phyloP scores from a whole-genome alignment of 2,888 invertebrate genomes.

The Pachymerium ferrugineum region DNA sequence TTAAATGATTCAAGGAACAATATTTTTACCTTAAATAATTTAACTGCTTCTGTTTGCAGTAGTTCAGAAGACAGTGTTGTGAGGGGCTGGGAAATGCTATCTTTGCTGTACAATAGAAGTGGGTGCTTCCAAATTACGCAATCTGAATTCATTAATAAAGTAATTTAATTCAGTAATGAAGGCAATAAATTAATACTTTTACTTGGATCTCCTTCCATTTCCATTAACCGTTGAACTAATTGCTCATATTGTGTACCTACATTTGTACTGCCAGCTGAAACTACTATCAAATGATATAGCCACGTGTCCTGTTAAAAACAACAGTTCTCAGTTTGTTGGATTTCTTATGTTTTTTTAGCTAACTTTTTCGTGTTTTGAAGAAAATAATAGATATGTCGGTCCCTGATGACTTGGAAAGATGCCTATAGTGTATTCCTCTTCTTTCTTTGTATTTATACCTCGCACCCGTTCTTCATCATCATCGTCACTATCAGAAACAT shows the following conservation, averaged over 20 bases:
- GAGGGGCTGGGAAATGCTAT: constrained; percentile 79
- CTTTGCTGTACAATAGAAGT: constrained; percentile 80
- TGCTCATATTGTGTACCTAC: constrained; percentile 95
- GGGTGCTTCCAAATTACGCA: constrained; percentile 94
- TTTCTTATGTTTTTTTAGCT: no score
- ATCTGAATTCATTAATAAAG: constrained; percentile 50
- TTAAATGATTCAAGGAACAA: no score
- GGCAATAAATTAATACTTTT: no score
- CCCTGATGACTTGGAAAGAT: constrained; percentile 89
- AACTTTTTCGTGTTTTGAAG: constrained; percentile 89
- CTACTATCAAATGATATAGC: constrained; percentile 70
- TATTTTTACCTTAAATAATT: constrained; percentile 90
- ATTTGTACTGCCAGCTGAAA: constrained; percentile 77
- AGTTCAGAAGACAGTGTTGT: constrained; percentile 84
- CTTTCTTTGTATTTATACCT: constrained; percentile 53
- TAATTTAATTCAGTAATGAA: not conserved
- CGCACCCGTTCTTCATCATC: constrained; percentile 60
- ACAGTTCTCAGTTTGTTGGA: constrained; percentile 28
- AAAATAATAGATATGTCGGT: constrained; percentile 87
- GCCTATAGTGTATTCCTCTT: constrained; percentile 72
- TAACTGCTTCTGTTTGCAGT: constrained; percentile 83
- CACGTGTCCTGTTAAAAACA: constrained; percentile 55
- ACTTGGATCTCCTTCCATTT: constrained; percentile 89
- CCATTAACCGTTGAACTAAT: constrained; percentile 91
- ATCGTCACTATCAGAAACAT: constrained; percentile 86